phyloP scores from a whole-genome alignment of 2,888 invertebrate species.

The Apocheima hispidaria region DNA sequence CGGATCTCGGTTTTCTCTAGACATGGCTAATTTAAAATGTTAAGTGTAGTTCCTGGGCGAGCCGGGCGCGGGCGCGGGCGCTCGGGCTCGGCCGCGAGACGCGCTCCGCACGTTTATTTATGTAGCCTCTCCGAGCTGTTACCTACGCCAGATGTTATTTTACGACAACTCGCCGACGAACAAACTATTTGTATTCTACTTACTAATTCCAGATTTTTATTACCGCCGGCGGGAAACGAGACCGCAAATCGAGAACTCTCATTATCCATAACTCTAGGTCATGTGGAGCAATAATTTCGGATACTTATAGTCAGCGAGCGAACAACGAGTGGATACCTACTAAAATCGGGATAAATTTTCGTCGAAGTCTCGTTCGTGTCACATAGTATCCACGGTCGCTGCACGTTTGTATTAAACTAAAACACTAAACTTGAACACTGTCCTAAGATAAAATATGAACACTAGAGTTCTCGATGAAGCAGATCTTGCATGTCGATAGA shows the following conservation, averaged over 20 bases:
- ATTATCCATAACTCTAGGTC: constrained; percentile 12
- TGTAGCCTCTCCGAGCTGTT: constrained; percentile 80
- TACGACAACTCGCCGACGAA: constrained; percentile 76
- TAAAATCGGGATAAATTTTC: constrained; percentile 5
- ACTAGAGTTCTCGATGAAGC: constrained; percentile 45
- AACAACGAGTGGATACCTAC: constrained; percentile 12
- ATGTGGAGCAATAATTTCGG: constrained; percentile 8
- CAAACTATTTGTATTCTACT: constrained; percentile 68
- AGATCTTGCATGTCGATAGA: constrained; percentile 51
- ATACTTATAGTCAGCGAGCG: neutral
- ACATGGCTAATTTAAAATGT: constrained; percentile 51
- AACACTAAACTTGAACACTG: constrained; percentile 54
- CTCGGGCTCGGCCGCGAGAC: constrained; percentile 4
- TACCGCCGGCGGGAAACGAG: constrained; percentile 33
- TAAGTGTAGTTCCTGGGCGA: constrained; percentile 40
- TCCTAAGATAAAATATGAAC: constrained; percentile 52
- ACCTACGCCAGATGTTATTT: constrained; percentile 83
- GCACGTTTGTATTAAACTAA: constrained; percentile 38
- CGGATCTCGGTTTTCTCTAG: constrained; percentile 35
- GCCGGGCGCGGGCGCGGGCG: constrained; percentile 2
- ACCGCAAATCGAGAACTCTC: constrained; percentile 34
- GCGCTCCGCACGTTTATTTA: constrained; percentile 77
- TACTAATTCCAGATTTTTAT: constrained; percentile 52
- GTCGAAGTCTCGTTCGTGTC: constrained; percentile 10
- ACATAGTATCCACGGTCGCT: constrained; percentile 12